Evolutionary conservation across 1,140 invertebrate genomes (phyloP).

Genomic region (Cyclina sinensis): DNA sequence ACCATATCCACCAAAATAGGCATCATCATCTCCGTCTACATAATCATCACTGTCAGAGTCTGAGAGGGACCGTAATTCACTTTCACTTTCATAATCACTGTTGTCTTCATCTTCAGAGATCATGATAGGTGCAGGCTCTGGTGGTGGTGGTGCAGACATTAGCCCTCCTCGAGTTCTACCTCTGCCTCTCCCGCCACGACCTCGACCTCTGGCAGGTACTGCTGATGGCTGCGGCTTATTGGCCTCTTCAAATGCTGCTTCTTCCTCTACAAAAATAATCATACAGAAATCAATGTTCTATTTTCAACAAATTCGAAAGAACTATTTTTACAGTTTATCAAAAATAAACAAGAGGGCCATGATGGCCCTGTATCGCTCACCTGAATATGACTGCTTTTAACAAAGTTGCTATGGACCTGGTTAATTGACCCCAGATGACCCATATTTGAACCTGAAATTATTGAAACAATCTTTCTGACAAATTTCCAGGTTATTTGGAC

Average conservation of each 20-base stretch:
- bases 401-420: too few species aligned
- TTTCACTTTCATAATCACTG: neutral
- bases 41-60: constrained; percentile 5
- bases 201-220: neutral
- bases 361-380: too few species aligned
- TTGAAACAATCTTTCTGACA: too few species aligned
- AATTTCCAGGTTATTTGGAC: too few species aligned
- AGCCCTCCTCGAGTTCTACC: constrained; percentile 1
- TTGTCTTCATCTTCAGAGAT: neutral
- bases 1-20: constrained; percentile 59
- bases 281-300: neutral
- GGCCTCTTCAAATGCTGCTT: constrained; percentile 53
- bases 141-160: neutral
- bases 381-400: too few species aligned
- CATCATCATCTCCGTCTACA: constrained; percentile 25
- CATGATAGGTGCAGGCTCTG: neutral
- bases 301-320: too few species aligned
- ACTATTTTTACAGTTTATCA: too few species aligned
- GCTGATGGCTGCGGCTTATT: constrained; percentile 49
- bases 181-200: constrained; percentile 20
- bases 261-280: constrained; percentile 47
- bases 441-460: too few species aligned
- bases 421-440: too few species aligned
- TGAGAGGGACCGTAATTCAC: neutral
- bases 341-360: too few species aligned